Evolutionary conservation across 2,797 vertebrate genomes (phyloP), one percentile per base, ranked within the genome.

Genomic region (Sebastes oblongus): DNA sequence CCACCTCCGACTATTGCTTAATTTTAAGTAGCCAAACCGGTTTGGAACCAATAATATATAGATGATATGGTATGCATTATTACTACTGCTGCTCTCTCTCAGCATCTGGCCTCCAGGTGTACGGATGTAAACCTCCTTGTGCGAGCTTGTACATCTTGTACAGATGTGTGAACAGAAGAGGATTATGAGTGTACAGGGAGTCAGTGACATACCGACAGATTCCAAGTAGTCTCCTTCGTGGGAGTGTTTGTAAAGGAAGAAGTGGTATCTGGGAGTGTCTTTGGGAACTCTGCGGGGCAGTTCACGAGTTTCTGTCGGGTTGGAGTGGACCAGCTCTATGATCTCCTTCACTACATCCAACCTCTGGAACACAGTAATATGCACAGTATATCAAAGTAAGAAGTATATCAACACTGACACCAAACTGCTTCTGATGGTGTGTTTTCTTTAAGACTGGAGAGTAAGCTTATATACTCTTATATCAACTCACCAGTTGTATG

Each of bases 231-330:
- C 97, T 52, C 98, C 98, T 92, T 99, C 98, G 0, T 99, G 97
- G 10, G 95, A 97, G 91, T 99, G 98, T 88, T 97, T 99, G 91
- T 98, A 99, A 66, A 99, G 96, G 92, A 99, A 99, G 92, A 99
- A 98, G 93, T 99, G 98, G 84, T 99, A 99, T 90, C 98, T 97
- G 67, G 98, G 97, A 0, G 98, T 96, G 90, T 99, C 97, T 84
- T 95, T 96, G 3, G 98, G 98, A 80, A 99, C 96, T 84, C 98
- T 94, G 30, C 93, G 89, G 39, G 97, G 97, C 83, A 99, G 95
- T 46, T 99, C 98, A 1, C 83, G 36, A 3, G 97, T 95, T 58
- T 98, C 97, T 0, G 98, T 99, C 36, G 97, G 96, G 80, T 96
- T 97, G 0, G 96, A 96, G 90, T 99, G 97, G 10, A 98, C 98